Conservation (phyloP, 1,140 invertebrate genomes). For the Heterodera carotae region DNA sequence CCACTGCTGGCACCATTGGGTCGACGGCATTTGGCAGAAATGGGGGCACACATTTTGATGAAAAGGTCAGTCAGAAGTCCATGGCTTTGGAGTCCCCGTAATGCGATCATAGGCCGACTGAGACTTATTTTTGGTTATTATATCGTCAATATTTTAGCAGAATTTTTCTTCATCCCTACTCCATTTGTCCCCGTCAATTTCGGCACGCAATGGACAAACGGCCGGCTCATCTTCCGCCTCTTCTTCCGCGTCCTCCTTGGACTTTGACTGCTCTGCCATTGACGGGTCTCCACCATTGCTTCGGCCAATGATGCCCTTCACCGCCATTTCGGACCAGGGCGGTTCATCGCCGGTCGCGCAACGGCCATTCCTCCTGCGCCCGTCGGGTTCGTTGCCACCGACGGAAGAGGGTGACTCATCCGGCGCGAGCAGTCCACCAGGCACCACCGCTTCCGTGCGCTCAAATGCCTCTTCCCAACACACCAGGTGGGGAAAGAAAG, state of each 20-base stretch:
- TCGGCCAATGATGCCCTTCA: neutral
- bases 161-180: neutral
- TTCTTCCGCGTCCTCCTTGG: neutral
- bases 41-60: neutral
- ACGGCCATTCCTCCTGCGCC: neutral
- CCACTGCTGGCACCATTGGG: neutral
- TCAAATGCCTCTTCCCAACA: conserved; percentile 43
- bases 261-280: neutral
- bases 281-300: conserved; percentile 4
- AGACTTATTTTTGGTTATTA: too few species aligned
- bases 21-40: neutral
- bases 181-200: neutral
- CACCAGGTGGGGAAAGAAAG: conserved; percentile 34
- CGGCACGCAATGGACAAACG: neutral
- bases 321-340: neutral
- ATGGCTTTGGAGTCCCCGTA: too few species aligned
- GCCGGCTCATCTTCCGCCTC: neutral
- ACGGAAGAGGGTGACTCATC: neutral
- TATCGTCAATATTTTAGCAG: neutral
- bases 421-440: conserved; percentile 35
- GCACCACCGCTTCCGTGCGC: conserved; percentile 45
- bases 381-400: conserved; percentile 5
- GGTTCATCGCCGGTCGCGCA: neutral
- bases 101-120: too few species aligned
- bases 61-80: neutral